Base-by-base conservation (phyloP, 2,888 invertebrate genomes). In the Epinotia demarniana region DNA sequence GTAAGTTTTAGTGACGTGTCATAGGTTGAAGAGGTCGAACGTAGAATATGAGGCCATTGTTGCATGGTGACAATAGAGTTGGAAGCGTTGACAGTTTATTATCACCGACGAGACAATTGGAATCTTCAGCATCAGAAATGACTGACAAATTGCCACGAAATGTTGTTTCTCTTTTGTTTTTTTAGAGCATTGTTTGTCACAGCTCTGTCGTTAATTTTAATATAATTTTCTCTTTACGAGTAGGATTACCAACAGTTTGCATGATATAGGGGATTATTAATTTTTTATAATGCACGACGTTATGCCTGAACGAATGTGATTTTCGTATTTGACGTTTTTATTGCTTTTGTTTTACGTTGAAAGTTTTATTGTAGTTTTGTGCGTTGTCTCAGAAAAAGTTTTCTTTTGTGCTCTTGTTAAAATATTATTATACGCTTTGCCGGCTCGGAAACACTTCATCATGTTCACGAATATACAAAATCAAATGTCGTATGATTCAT, bases 81-180 rank as follows among this genome's bases (percentile, higher is more conserved):
- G 83, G 82, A 80, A 80, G 85, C 86, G 92, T 87, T 90, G 92
- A 93, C 91, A 90, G 89, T 84, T 86, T 87, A 88, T 89, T 88
- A 88, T 88, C 86, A 86, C 85, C 82, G 85, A 85, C 85, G 83
- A 83, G 85, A 89, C 88, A 88, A 86, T 86, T 62, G 85, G 86
- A 86, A 87, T 87, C 88, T 87, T 84, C 85, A 84, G 83, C 85
- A 85, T 87, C 80, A 78, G 80, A 84, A 89, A 85, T 87, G 89
- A 89, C 83, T 89, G 92, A 93, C 90, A 92, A 92, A 93, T 92
- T 87, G 82, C 85, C 84, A 77, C 78, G 69, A 82, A 83, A 85
- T 85, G 82, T 79, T 75, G 74, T 79, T 80, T 72, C 83, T 84
- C 83, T 83, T 84, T 80, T 85, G 83, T 85, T 85, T 85, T 66